A percentile compares a stretch with the other conserved stretches of the same genome.
Evolutionary conservation across 1,140 invertebrate species (phyloP).

Genomic region (Ips nitidus): DNA sequence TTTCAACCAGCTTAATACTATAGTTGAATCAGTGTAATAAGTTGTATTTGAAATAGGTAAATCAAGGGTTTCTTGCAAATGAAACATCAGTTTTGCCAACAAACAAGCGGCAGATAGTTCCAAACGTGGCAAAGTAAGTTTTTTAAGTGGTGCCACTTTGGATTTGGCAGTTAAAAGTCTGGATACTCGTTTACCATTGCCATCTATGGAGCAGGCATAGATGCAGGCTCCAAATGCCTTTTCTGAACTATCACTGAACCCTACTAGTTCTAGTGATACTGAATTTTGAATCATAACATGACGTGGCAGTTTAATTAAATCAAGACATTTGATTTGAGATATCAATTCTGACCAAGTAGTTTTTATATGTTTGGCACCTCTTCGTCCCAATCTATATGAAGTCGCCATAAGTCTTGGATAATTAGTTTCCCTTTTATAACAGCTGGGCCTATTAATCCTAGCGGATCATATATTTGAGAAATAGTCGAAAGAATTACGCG

Average conservation of each 20-base stretch:
- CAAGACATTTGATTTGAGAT: conserved; percentile 3
- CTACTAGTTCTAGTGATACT: conserved; percentile 18
- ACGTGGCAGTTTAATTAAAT: conserved; percentile 11
- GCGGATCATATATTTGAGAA: conserved; percentile 43
- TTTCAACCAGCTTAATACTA: conserved; percentile 46
- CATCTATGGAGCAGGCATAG: conserved; percentile 40
- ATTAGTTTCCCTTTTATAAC: conserved; percentile 50
- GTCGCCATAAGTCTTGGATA: conserved; percentile 51
- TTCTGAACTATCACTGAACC: conserved; percentile 47
- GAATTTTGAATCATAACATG: conserved; percentile 4
- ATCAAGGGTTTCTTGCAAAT: conserved; percentile 24
- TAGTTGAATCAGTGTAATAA: conserved; percentile 53
- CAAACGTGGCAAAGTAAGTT: conserved; percentile 42
- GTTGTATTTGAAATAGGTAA: conserved; percentile 18
- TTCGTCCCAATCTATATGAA: conserved; percentile 51
- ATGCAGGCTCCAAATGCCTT: conserved; percentile 45
- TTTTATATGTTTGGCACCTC: background rate
- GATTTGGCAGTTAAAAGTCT: conserved; percentile 43
- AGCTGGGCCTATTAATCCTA: conserved; percentile 46
- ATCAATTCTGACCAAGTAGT: conserved; percentile 1
- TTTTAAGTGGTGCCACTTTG: conserved; percentile 45
- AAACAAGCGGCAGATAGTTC: conserved; percentile 40
- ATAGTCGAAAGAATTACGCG: conserved; percentile 41
- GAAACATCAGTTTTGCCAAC: conserved; percentile 33
- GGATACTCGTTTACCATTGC: conserved; percentile 10